phyloP scores from a whole-genome alignment of 2,797 vertebrate genomes.

The Mareca strepera region DNA sequence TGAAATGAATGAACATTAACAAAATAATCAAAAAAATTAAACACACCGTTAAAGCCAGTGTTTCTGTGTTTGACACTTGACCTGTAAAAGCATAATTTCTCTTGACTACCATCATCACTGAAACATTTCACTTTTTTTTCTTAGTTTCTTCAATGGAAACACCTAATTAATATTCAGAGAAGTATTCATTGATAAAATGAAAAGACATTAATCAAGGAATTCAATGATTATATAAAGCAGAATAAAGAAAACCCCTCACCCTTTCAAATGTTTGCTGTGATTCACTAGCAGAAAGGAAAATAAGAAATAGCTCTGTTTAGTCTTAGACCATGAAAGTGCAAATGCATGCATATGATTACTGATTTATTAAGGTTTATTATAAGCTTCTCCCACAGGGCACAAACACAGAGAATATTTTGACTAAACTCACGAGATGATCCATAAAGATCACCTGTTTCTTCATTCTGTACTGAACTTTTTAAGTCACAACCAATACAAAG shows the following conservation, averaged over 20 bases:
- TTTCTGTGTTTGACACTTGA: background rate
- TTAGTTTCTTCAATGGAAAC: background rate
- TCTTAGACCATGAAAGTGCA: background rate
- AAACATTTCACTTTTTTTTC: background rate
- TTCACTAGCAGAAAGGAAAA: background rate
- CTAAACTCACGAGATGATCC: background rate
- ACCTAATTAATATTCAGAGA: background rate
- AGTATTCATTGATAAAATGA: background rate
- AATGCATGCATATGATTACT: background rate
- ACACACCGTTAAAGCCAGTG: background rate
- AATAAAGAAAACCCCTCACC: background rate
- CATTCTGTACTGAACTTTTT: background rate
- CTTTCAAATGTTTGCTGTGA: background rate
- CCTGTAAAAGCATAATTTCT: background rate
- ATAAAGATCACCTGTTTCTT: background rate
- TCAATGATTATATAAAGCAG: background rate
- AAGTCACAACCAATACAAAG: accelerated
- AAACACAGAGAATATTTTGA: background rate
- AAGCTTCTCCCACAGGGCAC: background rate
- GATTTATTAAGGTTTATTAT: conserved; percentile 2
- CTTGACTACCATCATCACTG: background rate
- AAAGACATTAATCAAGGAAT: background rate
- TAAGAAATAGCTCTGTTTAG: background rate
- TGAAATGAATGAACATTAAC: background rate
- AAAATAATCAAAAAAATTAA: background rate